Evolutionary conservation across 2,113 vertebrate genomes (phyloP), one percentile per base, ranked within the genome.

Genomic region (Macaca fascicularis): DNA sequence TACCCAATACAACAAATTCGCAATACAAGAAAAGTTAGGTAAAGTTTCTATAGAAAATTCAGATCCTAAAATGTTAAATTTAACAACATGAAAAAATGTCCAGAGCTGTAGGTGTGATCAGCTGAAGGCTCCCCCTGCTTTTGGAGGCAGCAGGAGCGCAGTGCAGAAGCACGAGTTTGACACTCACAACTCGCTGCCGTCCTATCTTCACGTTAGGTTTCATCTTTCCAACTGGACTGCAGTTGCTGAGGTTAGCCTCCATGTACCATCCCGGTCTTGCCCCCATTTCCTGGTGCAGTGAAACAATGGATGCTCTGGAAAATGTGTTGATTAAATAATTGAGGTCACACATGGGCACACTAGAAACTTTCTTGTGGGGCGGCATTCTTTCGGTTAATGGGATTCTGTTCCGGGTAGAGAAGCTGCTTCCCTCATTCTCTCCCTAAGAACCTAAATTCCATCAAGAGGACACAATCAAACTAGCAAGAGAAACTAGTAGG

Each of bases 1-100:
- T 95, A 55, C 69, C 74, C 50, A 96, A 23, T 3, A 25, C n/a
- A 93, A 82, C 32, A 89, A 96, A 8, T 96, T 32, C 86, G 20
- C 40, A 92, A 92, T 48, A 92, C 4, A 55, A 82, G 64, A 89
- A 83, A 80, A 59, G 50, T 59, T 38, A 85, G 50, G 79, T 38
- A 50, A 57, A 43, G 17, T 72, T 80, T 97, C 76, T 69, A 30
- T 67, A 70, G 67, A 82, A 83, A 89, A 95, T 55, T 80, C 25
- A 59, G 50, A 64, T 83, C 70, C 50, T 95, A 10, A 76, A 78
- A 1, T n/a, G 25, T 48, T 93, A 35, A 61, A 76, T 64, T 45
- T 17, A 16, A 78, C 45, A 89, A 57, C 38, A 61, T 57, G 80
- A 79, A 81, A 79, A 59, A 43, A 30, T 16, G 14, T 9, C 74